Evolutionary conservation across 1,140 invertebrate genomes (phyloP), one percentile per base, ranked within the genome.

Genomic region (Sesamia nonagrioides): DNA sequence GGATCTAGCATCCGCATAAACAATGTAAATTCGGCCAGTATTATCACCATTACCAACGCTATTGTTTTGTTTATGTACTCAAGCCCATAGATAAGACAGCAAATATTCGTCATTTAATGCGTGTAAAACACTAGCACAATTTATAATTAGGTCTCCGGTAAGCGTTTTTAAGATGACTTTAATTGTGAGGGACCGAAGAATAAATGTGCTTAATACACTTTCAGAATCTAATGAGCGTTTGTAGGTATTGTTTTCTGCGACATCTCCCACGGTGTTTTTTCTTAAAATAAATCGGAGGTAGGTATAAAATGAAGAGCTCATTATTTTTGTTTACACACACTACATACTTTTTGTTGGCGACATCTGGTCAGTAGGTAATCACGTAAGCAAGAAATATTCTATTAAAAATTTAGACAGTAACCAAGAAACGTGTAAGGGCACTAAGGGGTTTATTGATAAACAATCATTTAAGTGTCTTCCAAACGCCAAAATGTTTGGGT

Each of bases 141-240:
- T 33, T 40, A 69, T n/a, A 56, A 71, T 56, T 63, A 66, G 56
- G 21, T 74, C 13, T 73, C n/a, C 73, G 81, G 77, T 82, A 82
- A 77, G 73, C 5, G 18, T 56, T 40, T 69, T 77, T 58, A 69
- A 35, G n/a, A 50, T 58, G 27, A 7, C 52, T 15, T 33, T 58
- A 58, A 58, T 58, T 17, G 1, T 18, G 9, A 3, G 8, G 4
- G 11, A 33, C 11, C 6, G 21, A 27, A 5, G 18, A 18, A 54
- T 54, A 8, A 17, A 52, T n/a, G n/a, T 27, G 54, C 8, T 56
- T 27, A 27, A 58, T 40, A 58, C 54, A 33, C 5, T 21, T 6
- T 13, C 9, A 33, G 54, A 27, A 27, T 56, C 52, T 21, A 56
- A 56, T 56, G 8, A 71, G 52, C 52, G 27, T 13, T 58, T 58